Conservation (phyloP, 2,113 vertebrate species). For the Collichthys lucidus region DNA sequence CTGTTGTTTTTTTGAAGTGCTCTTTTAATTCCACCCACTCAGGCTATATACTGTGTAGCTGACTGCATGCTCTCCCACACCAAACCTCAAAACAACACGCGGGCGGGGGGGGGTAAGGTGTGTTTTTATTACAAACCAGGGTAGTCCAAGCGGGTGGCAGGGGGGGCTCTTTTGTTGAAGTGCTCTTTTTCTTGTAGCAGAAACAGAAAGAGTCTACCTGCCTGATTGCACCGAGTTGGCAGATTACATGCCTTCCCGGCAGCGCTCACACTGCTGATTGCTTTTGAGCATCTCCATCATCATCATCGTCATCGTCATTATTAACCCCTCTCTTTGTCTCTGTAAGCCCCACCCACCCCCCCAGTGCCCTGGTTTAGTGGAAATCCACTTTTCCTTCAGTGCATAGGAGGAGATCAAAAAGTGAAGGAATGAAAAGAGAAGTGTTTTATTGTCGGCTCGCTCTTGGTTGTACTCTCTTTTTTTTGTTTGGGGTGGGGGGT, state of each 20-base stretch:
- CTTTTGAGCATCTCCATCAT: conserved; percentile 26
- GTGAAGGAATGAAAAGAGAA: conserved; percentile 62
- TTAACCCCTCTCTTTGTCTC: conserved; percentile 36
- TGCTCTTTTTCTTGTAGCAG: conserved; percentile 71
- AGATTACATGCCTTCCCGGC: not conserved
- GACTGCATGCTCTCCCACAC: conserved; percentile 54
- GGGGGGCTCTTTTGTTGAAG: conserved; percentile 47
- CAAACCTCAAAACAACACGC: conserved; percentile 6
- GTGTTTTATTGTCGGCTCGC: conserved; percentile 32
- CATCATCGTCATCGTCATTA: not conserved
- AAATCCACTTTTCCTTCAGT: conserved; percentile 7
- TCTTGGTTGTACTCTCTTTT: conserved; percentile 28
- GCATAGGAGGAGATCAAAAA: conserved; percentile 51
- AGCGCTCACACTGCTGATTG: not conserved
- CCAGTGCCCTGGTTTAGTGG: conserved; percentile 12
- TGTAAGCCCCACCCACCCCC: conserved; percentile 19
- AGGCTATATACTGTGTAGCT: conserved; percentile 57
- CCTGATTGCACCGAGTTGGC: conserved; percentile 1
- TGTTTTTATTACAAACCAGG: conserved; percentile 46
- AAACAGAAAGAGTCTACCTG: conserved; percentile 32
- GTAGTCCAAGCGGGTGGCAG: conserved; percentile 10
- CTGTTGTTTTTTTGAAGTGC: conserved; percentile 68
- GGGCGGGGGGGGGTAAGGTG: conserved; percentile 15
- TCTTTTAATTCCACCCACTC: conserved; percentile 62
- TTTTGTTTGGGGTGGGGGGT: not conserved